A percentile compares a stretch with the other conserved stretches of the same genome.
phyloP scores from a whole-genome alignment of 2,888 invertebrate species.

The Elysia crispata region DNA sequence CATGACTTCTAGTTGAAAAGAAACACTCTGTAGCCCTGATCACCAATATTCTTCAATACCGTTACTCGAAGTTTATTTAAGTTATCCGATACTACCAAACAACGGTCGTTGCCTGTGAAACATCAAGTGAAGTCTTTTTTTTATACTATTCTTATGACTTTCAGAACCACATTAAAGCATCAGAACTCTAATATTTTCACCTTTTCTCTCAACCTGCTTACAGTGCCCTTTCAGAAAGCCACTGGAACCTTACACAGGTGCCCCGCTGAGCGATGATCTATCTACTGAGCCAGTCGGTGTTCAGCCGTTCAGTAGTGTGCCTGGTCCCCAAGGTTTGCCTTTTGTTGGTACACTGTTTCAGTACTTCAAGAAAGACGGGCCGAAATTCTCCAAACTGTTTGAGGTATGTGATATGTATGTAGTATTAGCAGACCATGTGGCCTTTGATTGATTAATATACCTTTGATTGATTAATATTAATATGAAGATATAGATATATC shows the following conservation, averaged over 20 bases:
- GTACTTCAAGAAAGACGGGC: slow-evolving; percentile 74
- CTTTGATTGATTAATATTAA: no score
- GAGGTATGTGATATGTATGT: slow-evolving; percentile 62
- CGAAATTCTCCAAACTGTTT: slow-evolving; percentile 75
- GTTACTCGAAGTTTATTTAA: no score
- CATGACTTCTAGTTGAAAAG: no score
- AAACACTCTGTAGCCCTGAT: no score
- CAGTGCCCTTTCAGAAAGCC: slow-evolving; percentile 64
- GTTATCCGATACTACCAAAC: no score
- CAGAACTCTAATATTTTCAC: background rate
- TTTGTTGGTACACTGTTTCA: slow-evolving; percentile 71
- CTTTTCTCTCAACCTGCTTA: slow-evolving; percentile 20
- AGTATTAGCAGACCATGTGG: background rate
- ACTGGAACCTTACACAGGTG: slow-evolving; percentile 50
- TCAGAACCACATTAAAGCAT: background rate
- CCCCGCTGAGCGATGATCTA: background rate
- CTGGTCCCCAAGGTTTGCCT: slow-evolving; percentile 74
- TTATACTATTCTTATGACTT: no score
- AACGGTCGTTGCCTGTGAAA: no score
- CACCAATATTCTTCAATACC: no score
- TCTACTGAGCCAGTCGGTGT: slow-evolving; percentile 35
- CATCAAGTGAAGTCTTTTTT: no score
- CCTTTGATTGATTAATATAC: no score
- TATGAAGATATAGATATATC: no score
- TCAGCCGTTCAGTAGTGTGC: slow-evolving; percentile 66